These are phyloP conservation scores for Clarias batrachus DNA, from an alignment of 2,113 vertebrate genomes.

Conservation along the genomic window DNA sequence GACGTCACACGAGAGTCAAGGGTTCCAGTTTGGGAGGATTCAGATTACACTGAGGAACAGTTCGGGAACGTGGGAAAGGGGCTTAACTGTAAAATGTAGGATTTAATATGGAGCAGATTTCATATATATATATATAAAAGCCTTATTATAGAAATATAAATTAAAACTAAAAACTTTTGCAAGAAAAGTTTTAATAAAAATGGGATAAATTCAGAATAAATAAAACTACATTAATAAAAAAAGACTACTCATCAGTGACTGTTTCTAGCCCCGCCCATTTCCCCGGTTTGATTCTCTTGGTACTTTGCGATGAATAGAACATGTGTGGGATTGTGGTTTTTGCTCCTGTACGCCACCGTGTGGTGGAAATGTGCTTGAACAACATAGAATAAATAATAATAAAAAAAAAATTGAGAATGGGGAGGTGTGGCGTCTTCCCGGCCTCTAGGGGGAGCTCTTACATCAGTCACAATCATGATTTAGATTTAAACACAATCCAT, in stretches of 20 bases:
- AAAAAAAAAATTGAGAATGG: not conserved
- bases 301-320: not conserved
- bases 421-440: not conserved
- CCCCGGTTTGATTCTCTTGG: not conserved
- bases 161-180: too few relatives aligned
- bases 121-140: too few relatives aligned
- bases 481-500: not conserved
- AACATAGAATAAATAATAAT: not conserved
- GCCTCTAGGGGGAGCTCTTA: constrained; percentile 25
- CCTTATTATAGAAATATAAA: too few relatives aligned
- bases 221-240: not conserved
- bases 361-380: not conserved
- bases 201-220: not conserved
- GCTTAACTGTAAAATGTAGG: not conserved
- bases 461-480: not conserved
- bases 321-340: not conserved
- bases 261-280: not conserved
- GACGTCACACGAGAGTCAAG: too few relatives aligned
- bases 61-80: not conserved
- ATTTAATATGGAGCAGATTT: not conserved
- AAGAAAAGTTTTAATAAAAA: too few relatives aligned
- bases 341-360: too few relatives aligned
- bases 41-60: too few relatives aligned
- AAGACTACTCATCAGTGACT: not conserved
- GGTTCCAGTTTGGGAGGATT: too few relatives aligned